Evolutionary conservation across 2,888 invertebrate genomes (phyloP), one percentile per base, ranked within the genome.

Genomic region (Hypsopygia costalis): DNA sequence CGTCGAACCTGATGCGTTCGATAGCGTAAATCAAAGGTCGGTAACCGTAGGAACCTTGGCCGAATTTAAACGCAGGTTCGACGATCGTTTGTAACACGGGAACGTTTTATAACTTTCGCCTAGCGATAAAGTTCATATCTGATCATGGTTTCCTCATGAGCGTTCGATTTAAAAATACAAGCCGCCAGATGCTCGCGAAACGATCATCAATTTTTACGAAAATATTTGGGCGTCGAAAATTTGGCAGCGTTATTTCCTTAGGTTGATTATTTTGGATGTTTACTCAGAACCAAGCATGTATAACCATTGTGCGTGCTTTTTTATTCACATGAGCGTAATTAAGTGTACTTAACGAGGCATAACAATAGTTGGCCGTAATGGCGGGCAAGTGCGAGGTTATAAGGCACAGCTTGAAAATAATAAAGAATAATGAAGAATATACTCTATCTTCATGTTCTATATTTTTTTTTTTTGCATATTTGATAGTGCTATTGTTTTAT

Each of bases 51-150:
- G 67, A 80, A 83, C 87, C 87, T 87, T 87, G 87, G 87, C 87
- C 87, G 86, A 87, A 77, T 86, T 86, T 72, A 72, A 78, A 75
- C 70, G 58, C 68, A 74, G 70, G 85, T 85, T 87, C 83, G 78
- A 73, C 62, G 83, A 62, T 76, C 82, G 65, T 61, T 62, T 58
- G 66, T 66, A 65, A 62, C 67, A 62, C 61, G 58, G 55, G 58
- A 53, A 52, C 69, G 74, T 80, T 86, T 85, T 82, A 79, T 68
- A 78, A 76, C 76, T 81, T 83, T 85, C 77, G 71, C 62, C 58
- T 65, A 71, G 61, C 73, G 69, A 78, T 85, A 82, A 81, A 86
- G 72, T 82, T 82, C 75, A 75, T 63, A 73, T 68, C 64, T 64
- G 66, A 69, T 70, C 69, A 71, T 73, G 69, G 71, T 71, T 83